Evolutionary conservation across 2,888 invertebrate genomes (phyloP), one percentile per base, ranked within the genome.

Genomic region (Ophraella communa): DNA sequence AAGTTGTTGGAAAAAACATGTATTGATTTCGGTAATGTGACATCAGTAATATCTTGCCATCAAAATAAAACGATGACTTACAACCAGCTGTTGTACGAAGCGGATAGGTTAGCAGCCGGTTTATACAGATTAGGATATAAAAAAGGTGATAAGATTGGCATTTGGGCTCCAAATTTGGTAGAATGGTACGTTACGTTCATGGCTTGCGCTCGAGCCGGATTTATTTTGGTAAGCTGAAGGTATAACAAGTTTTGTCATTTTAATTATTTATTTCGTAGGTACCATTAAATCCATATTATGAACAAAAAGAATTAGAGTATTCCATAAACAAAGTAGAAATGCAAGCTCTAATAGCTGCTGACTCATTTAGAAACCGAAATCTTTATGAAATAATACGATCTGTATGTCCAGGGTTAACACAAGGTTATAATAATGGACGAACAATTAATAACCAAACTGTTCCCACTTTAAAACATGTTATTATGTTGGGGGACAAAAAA

Each of bases 81-180:
- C 70, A 69, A 74, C 0, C 81, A 87, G 39, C 74, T 87, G 0
- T 71, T 85, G 10, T 74, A 81, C 30, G 82, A 86, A 74, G 89
- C 88, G 0, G 89, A 93, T 77, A 84, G 83, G 56, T 76, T 94
- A 3, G 93, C 93, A 0, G 89, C 89, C 0, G 91, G 92, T 1
- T 83, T 95, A 0, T 52, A 51, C 49, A 85, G 86, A 39, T 74
- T 92, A 20, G 94, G 93, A 0, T 75, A 95, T 14, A 77, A 86
- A 59, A 85, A 81, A 24, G 93, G 93, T 0, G 94, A 95, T 76
- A 82, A 91, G 8, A 77, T 96, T 3, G 94, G 91, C 0, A 83
- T 95, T 20, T 94, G 92, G 91, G 88, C 90, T 0, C 92, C 93
- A 0, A 95, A 94, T 81, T 83, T 85, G 30, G 79, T 87, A 47